Evolutionary conservation across 2,888 invertebrate species (phyloP).

Genomic region (Panopea generosa): DNA sequence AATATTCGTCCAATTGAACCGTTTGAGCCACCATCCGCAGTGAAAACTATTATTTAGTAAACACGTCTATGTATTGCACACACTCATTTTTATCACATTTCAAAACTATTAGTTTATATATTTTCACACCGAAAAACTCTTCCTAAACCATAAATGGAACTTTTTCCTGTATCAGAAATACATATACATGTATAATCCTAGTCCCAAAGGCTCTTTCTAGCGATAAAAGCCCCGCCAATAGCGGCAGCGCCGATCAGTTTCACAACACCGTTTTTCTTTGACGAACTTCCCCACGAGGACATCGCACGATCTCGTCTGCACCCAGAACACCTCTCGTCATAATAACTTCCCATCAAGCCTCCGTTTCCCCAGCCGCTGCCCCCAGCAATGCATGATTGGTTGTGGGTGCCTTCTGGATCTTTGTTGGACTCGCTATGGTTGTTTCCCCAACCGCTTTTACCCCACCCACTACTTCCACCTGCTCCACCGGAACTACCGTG

Average conservation of each 20-base stretch:
- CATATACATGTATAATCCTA: too few relatives aligned
- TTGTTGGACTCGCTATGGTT: slow-evolving; percentile 7
- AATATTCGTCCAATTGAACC: too few relatives aligned
- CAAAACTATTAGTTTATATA: too few relatives aligned
- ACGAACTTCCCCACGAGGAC: slow-evolving; percentile 24
- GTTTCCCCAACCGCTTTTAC: slow-evolving; percentile 15
- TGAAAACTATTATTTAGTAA: too few relatives aligned
- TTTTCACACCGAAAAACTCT: too few relatives aligned
- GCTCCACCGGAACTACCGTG: not conserved
- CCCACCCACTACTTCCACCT: slow-evolving; percentile 29
- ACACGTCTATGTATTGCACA: too few relatives aligned
- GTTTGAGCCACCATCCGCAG: too few relatives aligned
- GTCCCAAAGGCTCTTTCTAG: slow-evolving; percentile 43
- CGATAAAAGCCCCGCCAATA: slow-evolving; percentile 24
- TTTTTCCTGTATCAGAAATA: too few relatives aligned
- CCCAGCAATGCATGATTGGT: slow-evolving; percentile 22
- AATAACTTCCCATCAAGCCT: slow-evolving; percentile 22
- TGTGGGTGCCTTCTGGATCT: slow-evolving; percentile 47
- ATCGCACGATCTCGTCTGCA: slow-evolving; percentile 40
- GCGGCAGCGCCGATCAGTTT: slow-evolving; percentile 4
- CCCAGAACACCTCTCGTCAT: slow-evolving; percentile 49
- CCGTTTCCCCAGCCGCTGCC: slow-evolving; percentile 36
- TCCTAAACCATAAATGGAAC: too few relatives aligned
- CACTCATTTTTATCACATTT: too few relatives aligned
- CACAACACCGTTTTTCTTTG: not conserved